These are phyloP conservation scores for Eubasilissa splendida DNA, from an alignment of 2,888 invertebrate species.

Conservation along the genomic window DNA sequence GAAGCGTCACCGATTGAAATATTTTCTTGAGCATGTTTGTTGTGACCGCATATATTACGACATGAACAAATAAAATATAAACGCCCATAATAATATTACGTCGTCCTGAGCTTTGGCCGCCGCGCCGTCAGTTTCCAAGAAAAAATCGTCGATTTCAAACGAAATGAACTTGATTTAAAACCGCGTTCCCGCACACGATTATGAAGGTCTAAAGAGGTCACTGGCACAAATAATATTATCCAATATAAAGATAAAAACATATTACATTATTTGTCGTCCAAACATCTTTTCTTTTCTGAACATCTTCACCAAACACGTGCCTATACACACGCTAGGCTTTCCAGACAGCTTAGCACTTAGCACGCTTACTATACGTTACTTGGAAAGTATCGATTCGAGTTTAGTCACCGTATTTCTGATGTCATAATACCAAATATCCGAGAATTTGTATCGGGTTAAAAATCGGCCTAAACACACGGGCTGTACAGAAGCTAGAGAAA, in stretches of 20 bases:
- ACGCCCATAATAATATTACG: conserved; percentile 6
- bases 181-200: background rate
- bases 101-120: background rate
- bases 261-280: background rate
- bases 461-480: background rate
- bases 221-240: conserved; percentile 2
- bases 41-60: background rate
- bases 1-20: background rate
- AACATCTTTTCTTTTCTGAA: conserved; percentile 1
- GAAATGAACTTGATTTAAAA: conserved; percentile 21
- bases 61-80: conserved; percentile 4
- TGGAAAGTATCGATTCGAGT: conserved; percentile 55
- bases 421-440: conserved; percentile 54
- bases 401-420: conserved; percentile 54
- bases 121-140: conserved; percentile 28
- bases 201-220: background rate
- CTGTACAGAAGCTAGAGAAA: too few relatives aligned
- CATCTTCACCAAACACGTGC: conserved; percentile 12
- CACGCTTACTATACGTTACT: conserved; percentile 44
- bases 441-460: conserved; percentile 39
- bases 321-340: conserved; percentile 13
- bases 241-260: background rate
- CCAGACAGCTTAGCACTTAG: conserved; percentile 18
- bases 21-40: background rate
- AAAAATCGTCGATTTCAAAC: conserved; percentile 43